Evolutionary conservation across 1,140 invertebrate genomes (phyloP), one percentile per base, ranked within the genome.

Genomic region (Tetramorium parvispinum): DNA sequence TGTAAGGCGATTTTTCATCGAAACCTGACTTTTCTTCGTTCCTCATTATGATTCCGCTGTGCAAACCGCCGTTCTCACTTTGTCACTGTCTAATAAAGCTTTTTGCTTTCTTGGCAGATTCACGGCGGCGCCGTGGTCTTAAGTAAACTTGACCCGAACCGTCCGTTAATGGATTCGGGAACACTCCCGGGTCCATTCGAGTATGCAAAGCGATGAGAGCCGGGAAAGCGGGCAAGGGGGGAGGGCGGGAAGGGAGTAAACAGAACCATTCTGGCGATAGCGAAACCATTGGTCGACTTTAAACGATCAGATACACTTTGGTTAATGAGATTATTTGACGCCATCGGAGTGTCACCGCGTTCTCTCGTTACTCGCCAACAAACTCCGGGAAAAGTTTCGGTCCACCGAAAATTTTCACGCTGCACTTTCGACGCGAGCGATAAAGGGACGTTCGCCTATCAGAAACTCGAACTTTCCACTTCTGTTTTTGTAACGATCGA

Each of bases 271-370:
- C 57, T 8, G 53, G 49, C 75, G 78, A 87, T 91, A 73, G 78
- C 68, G 61, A 79, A 63, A 88, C 79, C 86, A 79, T 57, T 83
- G 85, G 83, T 85, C 75, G 71, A 78, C 76, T 79, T 91, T 87
- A 89, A 92, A 93, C 90, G 92, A 93, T 93, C 92, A 85, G 85
- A 90, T 91, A 92, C 88, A 91, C 91, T 92, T 89, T 90, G 82
- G 86, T 83, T 92, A 93, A 93, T 93, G 88, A 91, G 89, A 93
- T 93, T 90, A 91, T 85, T 83, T 49, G 63, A 87, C 86, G 51
- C 21, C 63, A 21, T 70, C 53, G 24, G 43, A 27, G 65, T 32
- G 32, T 55, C 53, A 37, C 21, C 21, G 51, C 11, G 18, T 81
- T 55, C 49, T 55, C 49, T 0, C 55, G 32, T 8, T 37, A 27